These are phyloP conservation scores for Mohoua ochrocephala DNA, from an alignment of 2,113 vertebrate genomes.

Conservation along the genomic window DNA sequence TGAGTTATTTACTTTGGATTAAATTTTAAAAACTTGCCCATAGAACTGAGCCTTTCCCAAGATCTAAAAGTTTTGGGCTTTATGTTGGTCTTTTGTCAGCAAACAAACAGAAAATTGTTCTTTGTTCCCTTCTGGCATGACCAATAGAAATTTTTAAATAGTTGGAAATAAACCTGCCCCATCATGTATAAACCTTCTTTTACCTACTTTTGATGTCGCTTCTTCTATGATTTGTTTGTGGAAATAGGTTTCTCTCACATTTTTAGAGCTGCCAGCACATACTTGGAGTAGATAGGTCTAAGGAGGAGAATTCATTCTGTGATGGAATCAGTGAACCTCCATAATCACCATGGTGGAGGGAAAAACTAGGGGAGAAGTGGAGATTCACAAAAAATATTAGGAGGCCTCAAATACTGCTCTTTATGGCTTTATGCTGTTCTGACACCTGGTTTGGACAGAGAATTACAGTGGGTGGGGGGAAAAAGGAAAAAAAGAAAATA, in stretches of 20 bases:
- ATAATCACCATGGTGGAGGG: background rate
- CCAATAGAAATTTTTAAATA: background rate
- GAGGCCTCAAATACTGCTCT: background rate
- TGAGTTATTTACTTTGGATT: background rate
- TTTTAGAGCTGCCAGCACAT: background rate
- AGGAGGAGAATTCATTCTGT: background rate
- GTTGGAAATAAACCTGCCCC: background rate
- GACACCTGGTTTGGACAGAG: background rate
- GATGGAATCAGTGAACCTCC: background rate
- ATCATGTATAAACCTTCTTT: background rate
- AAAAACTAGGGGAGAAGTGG: background rate
- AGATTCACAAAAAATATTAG: background rate
- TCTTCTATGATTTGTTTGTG: background rate
- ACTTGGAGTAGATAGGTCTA: background rate
- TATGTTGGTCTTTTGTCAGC: background rate
- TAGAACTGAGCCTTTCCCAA: background rate
- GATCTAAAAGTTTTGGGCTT: background rate
- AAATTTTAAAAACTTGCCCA: background rate
- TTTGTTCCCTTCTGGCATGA: background rate
- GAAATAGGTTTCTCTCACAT: background rate
- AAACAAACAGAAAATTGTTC: background rate
- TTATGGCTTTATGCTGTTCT: background rate
- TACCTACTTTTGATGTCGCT: background rate
- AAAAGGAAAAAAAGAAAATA: background rate
- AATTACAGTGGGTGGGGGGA: background rate